A percentile compares a stretch with the other conserved stretches of the same genome.
phyloP scores from a whole-genome alignment of 2,888 invertebrate species.

The Lasiommata megera region DNA sequence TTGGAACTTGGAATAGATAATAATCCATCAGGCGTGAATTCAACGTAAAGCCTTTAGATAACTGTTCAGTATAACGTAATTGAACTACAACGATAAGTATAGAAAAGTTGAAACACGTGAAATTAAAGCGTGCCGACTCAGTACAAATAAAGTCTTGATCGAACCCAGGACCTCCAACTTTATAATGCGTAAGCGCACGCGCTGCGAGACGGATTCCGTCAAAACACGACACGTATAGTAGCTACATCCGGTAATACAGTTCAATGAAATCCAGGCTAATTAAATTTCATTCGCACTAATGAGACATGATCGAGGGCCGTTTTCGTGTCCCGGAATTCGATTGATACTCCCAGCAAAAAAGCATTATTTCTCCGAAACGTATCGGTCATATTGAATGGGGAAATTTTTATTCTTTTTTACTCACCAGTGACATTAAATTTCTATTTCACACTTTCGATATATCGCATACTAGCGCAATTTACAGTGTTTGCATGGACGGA shows the following conservation, averaged over 20 bases:
- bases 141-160: no score
- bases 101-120: no score
- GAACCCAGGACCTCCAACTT: no score
- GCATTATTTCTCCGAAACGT: slow-evolving; percentile 14
- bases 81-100: no score
- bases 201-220: no score
- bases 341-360: slow-evolving; percentile 19
- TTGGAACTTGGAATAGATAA: no score
- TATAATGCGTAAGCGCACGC: no score
- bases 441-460: background rate
- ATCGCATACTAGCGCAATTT: background rate
- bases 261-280: slow-evolving; percentile 18
- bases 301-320: slow-evolving; percentile 17
- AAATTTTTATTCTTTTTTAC: slow-evolving; percentile 11
- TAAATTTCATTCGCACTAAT: slow-evolving; percentile 21
- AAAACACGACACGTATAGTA: slow-evolving; percentile 9
- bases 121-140: no score
- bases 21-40: no score
- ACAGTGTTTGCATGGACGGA: background rate
- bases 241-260: slow-evolving; percentile 17
- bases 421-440: background rate
- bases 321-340: slow-evolving; percentile 19
- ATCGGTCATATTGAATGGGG: slow-evolving; percentile 14
- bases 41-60: no score
- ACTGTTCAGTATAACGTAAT: no score